These are phyloP conservation scores for Ectemnius lituratus DNA, from an alignment of 2,888 invertebrate genomes.

Conservation along the genomic window DNA sequence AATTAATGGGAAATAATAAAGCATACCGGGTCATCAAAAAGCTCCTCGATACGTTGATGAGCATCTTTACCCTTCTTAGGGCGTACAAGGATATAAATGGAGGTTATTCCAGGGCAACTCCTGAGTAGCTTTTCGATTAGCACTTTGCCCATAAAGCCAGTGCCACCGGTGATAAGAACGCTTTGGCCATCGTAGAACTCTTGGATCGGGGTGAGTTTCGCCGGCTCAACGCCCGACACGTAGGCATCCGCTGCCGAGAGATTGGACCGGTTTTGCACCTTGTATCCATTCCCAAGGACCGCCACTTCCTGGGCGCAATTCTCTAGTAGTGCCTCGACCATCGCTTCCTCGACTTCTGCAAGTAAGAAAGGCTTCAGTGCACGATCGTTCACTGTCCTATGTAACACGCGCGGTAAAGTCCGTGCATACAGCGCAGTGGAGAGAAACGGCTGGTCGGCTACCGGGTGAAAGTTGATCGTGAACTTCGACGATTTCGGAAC, in stretches of 20 bases:
- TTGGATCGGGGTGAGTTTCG: slow-evolving; percentile 73
- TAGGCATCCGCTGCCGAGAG: slow-evolving; percentile 44
- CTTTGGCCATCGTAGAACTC: slow-evolving; percentile 79
- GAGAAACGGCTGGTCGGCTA: slow-evolving; percentile 48
- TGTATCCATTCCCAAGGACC: slow-evolving; percentile 66
- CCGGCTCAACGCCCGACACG: slow-evolving; percentile 24
- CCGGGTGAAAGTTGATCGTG: slow-evolving; percentile 76
- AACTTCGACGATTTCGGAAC: slow-evolving; percentile 65
- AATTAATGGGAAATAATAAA: not conserved
- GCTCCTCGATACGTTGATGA: slow-evolving; percentile 78
- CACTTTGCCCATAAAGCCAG: slow-evolving; percentile 86
- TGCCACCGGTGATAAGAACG: slow-evolving; percentile 83
- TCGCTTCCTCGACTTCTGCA: slow-evolving; percentile 33
- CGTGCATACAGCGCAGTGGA: slow-evolving; percentile 1
- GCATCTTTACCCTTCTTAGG: slow-evolving; percentile 80
- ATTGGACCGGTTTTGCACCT: slow-evolving; percentile 62
- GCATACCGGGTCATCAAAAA: slow-evolving; percentile 77
- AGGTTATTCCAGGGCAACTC: slow-evolving; percentile 81
- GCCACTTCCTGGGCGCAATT: slow-evolving; percentile 73
- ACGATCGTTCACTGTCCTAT: not conserved
- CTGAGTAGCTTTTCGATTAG: slow-evolving; percentile 84
- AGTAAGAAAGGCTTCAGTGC: not conserved
- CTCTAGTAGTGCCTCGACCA: slow-evolving; percentile 75
- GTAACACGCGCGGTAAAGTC: not conserved
- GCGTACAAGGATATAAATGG: slow-evolving; percentile 82